Evolutionary conservation across 2,888 invertebrate species (phyloP), one percentile per base, ranked within the genome.

Genomic region (Cancer borealis): DNA sequence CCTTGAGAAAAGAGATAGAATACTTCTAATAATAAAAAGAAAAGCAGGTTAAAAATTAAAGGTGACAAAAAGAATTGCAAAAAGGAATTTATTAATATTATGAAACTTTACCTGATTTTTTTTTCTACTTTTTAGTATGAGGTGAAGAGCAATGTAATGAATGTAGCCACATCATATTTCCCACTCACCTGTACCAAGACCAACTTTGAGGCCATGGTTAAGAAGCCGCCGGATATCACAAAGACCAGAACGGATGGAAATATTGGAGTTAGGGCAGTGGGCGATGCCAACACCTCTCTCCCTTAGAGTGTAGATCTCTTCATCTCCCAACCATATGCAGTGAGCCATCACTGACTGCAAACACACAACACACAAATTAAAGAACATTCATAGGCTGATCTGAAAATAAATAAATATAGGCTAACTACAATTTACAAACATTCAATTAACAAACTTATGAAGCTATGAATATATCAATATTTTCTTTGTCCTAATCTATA

Each of bases 221-320:
- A 98, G 96, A 17, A 98, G 96, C 93, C 97, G 97, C 95, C 97
- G 97, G 0, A 98, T 97, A 96, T 98, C 98, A 96, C 98, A 98
- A 1, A 98, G 96, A 0, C 99, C 99, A 21, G 98, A 99, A 96
- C 97, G 97, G 79, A 99, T 97, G 96, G 98, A 97, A 0, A 98
- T 98, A 96, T 99, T 99, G 1, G 99, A 99, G 66, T 98, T 97
- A 0, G 99, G 98, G 96, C 99, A 99, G 96, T 99, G 99, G 0
- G 98, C 97, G 10, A 99, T 96, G 0, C 98, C 97, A 1, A 98
- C 97, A 0, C 97, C 97, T 93, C 97, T 97, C 46, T 97, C 96
- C 39, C 97, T 97, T 30, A 99, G 96, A 10, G 98, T 96, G 17
- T 96, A 96, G 30, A 98, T 97, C 96, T 99, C 99, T 3, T 97